These are phyloP conservation scores for Passerina amoena DNA, from an alignment of 2,113 vertebrate genomes.

Conservation along the genomic window DNA sequence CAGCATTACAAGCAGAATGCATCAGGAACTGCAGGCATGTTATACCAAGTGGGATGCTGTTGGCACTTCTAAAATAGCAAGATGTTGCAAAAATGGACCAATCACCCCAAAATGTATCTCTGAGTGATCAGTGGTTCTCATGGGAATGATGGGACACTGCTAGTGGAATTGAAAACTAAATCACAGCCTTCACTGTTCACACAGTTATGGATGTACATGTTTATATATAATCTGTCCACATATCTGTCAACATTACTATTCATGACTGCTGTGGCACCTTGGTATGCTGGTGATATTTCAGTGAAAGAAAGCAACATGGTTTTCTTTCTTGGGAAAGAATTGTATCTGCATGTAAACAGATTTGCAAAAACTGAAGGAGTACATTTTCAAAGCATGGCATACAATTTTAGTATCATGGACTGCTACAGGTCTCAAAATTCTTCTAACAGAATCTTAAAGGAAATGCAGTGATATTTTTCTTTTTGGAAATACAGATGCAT, in stretches of 20 bases:
- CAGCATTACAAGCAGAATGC: slow-evolving; percentile 30
- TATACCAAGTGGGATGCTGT: background rate
- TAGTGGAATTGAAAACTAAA: slow-evolving; percentile 56
- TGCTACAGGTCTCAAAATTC: background rate
- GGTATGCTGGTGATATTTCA: slow-evolving; percentile 76
- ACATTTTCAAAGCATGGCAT: background rate
- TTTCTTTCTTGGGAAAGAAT: slow-evolving; percentile 68
- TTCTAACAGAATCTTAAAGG: background rate
- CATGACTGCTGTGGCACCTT: slow-evolving; percentile 52
- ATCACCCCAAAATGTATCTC: slow-evolving; percentile 38
- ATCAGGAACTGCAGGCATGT: background rate
- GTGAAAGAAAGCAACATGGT: slow-evolving; percentile 73
- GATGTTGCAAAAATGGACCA: slow-evolving; percentile 46
- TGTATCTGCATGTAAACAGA: slow-evolving; percentile 61
- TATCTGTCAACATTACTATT: slow-evolving; percentile 52
- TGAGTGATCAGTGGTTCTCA: slow-evolving; percentile 42
- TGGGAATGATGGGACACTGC: slow-evolving; percentile 10
- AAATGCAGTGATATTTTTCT: background rate
- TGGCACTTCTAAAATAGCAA: slow-evolving; percentile 4
- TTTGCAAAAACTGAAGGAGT: background rate
- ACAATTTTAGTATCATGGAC: background rate
- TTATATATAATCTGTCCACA: slow-evolving; percentile 56
- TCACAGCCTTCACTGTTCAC: slow-evolving; percentile 23
- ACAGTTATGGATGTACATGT: background rate
- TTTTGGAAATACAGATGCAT: background rate